Evolutionary conservation across 2,888 invertebrate species (phyloP), one percentile per base, ranked within the genome.

Genomic region (Zelleria hepariella): DNA sequence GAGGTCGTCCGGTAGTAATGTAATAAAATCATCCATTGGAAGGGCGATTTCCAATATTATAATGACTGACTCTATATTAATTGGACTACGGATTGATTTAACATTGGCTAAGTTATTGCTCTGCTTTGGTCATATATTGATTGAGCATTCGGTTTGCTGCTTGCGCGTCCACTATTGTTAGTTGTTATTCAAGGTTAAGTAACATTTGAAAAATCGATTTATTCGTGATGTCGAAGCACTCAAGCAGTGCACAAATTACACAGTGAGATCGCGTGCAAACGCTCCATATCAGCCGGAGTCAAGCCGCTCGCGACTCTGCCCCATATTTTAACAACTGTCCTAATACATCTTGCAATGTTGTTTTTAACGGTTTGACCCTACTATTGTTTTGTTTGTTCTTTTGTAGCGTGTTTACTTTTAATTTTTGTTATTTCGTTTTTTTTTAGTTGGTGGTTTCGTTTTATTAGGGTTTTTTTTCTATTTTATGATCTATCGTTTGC

Each of bases 311-410:
- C 73, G 70, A 77, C 75, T 78, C 81, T 82, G 86, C 88, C 88
- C 88, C 81, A 86, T 88, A 87, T 88, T 88, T 88, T 88, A 88
- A 88, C 88, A 88, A 88, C 88, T 88, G 88, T 88, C 87, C 88
- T 86, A 87, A 87, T 88, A 86, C 86, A 88, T 88, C 88, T 87
- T 86, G 83, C 86, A 85, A 86, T 88, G 86, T 88, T 88, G 80
- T 87, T 87, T 87, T 86, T 82, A 85, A 86, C 80, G 85, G 85
- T 86, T 85, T 82, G 82, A 82, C 84, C 77, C 84, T 78, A 81
- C 80, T 82, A 81, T 80, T 85, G 80, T 87, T 86, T 83, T 85
- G 80, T 87, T 86, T 83, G 79, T 80, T 77, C 78, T 77, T 80
- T 80, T 81, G n/a, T 75, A 69, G 67, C 74, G 70, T 85, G 82